A percentile compares a stretch with the other conserved stretches of the same genome.
These are phyloP conservation scores for Malurus alboscapulatus DNA, from an alignment of 2,113 vertebrate genomes.

Conservation along the genomic window DNA sequence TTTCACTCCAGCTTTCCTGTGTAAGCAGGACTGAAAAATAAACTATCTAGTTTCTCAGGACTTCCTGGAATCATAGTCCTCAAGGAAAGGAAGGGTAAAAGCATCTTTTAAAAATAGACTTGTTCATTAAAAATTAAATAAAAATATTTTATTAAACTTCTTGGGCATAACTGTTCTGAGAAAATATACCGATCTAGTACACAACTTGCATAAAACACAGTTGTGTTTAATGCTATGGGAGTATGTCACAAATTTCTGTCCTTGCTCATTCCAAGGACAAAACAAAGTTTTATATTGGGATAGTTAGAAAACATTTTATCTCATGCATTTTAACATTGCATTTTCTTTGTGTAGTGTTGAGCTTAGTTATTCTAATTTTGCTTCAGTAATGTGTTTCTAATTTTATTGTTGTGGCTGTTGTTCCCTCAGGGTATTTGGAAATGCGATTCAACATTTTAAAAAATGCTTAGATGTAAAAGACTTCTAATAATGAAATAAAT, in stretches of 20 bases:
- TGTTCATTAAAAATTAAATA: neutral
- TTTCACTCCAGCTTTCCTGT: neutral
- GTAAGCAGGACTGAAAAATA: neutral
- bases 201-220: neutral
- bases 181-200: neutral
- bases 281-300: neutral
- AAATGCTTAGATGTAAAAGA: neutral
- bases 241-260: neutral
- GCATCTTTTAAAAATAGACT: neutral
- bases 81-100: neutral
- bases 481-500: conserved; percentile 23
- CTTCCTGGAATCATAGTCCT: neutral
- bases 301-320: neutral
- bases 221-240: neutral
- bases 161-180: neutral
- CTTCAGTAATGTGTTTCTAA: conserved; percentile 40
- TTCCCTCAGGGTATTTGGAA: conserved; percentile 3
- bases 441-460: neutral
- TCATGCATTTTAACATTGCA: conserved; percentile 22
- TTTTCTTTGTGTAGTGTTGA: neutral
- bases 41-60: neutral
- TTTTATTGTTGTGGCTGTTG: conserved; percentile 38
- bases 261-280: conserved; percentile 19
- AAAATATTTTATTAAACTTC: neutral
- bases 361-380: conserved; percentile 54